phyloP scores from a whole-genome alignment of 2,888 invertebrate species.

The Ischnus inquisitorius region DNA sequence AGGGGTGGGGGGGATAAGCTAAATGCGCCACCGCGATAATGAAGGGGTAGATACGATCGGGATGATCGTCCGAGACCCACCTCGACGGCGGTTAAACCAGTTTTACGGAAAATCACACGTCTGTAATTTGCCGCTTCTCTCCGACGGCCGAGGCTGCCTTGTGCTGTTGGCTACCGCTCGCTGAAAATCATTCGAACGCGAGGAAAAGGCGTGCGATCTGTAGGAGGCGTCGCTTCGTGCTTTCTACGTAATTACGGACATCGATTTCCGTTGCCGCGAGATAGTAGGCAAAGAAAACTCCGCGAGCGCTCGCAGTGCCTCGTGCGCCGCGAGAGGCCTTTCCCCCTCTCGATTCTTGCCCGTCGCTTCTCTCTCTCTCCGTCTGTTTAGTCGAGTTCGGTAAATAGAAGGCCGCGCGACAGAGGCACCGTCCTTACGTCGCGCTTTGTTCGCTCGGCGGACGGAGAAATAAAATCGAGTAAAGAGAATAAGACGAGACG shows the following conservation, averaged over 20 bases:
- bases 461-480: constrained; percentile 30
- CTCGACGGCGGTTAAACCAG: constrained; percentile 44
- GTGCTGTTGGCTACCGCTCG: neutral
- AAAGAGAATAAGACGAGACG: constrained; percentile 20
- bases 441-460: neutral
- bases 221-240: constrained; percentile 58
- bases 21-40: constrained; percentile 6
- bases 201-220: constrained; percentile 50
- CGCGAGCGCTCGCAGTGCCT: constrained; percentile 9
- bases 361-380: too few species aligned
- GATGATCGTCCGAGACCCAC: constrained; percentile 1
- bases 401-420: constrained; percentile 22
- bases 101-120: constrained; percentile 59
- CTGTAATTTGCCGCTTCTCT: constrained; percentile 48
- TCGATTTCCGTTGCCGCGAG: constrained; percentile 75
- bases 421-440: neutral
- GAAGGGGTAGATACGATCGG: neutral
- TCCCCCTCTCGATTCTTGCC: too few species aligned
- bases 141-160: constrained; percentile 20
- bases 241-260: constrained; percentile 79
- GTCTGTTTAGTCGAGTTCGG: neutral
- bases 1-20: neutral
- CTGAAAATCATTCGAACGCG: constrained; percentile 21
- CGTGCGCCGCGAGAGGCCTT: too few species aligned
- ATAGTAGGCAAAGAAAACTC: constrained; percentile 23